Percentiles rank a stretch among this genome's conserved stretches.
Conservation (phyloP, 2,888 invertebrate species). For the Heteromurus nitidus region DNA sequence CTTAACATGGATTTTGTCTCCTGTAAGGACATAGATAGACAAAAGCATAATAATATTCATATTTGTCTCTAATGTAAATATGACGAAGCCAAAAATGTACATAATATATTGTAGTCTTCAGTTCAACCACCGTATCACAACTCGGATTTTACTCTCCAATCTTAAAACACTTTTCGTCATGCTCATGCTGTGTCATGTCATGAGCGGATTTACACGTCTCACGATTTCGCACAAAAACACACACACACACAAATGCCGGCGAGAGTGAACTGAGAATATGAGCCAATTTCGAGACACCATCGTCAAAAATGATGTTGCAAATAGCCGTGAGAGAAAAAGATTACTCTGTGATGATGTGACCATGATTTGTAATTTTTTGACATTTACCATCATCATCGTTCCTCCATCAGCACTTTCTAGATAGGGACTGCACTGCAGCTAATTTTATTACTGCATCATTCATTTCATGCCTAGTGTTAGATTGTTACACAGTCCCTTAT, state of each 20-base stretch:
- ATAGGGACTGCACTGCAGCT: background rate
- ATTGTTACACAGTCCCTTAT: too few relatives aligned
- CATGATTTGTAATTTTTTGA: conserved; percentile 45
- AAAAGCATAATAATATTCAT: too few relatives aligned
- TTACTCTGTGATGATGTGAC: conserved; percentile 12
- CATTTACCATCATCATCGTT: conserved; percentile 27
- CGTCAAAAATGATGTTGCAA: too few relatives aligned
- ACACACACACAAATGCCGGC: background rate
- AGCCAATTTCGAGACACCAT: too few relatives aligned
- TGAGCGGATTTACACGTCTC: conserved; percentile 23
- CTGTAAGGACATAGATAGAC: too few relatives aligned
- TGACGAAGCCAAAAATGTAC: too few relatives aligned
- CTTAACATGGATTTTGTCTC: too few relatives aligned
- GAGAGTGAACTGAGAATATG: too few relatives aligned
- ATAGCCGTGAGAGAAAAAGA: conserved; percentile 38
- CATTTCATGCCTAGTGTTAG: too few relatives aligned
- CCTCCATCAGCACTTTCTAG: background rate
- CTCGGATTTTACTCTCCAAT: background rate
- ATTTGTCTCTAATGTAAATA: too few relatives aligned
- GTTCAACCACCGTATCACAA: background rate
- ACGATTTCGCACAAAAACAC: conserved; percentile 6
- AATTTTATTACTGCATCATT: too few relatives aligned
- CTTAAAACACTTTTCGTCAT: background rate
- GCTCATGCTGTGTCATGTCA: background rate
- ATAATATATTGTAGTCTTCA: too few relatives aligned